Evolutionary conservation across 2,113 vertebrate species (phyloP).

Genomic region (Psilopsiagon aurifrons): DNA sequence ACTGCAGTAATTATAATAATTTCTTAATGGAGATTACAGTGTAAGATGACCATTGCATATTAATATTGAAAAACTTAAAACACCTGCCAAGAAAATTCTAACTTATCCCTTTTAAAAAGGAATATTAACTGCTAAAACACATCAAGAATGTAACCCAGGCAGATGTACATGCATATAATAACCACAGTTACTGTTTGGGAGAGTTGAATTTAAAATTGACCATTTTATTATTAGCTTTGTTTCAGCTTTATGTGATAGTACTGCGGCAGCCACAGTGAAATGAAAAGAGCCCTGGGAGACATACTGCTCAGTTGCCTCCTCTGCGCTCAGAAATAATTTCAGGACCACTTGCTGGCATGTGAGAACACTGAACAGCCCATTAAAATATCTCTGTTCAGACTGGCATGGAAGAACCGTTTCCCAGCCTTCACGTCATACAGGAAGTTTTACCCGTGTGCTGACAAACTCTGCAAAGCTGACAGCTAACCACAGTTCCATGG

Average conservation of each 20-base stretch:
- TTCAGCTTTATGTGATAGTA: not conserved
- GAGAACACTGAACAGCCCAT: not conserved
- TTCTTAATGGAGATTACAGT: not conserved
- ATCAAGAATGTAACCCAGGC: not conserved
- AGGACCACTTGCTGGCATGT: not conserved
- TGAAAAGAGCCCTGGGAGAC: slow-evolving; percentile 6
- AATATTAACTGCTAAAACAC: not conserved
- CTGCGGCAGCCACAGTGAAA: not conserved
- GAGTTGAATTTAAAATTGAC: slow-evolving; percentile 11
- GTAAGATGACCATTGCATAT: not conserved
- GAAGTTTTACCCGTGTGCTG: not conserved
- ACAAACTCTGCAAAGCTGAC: not conserved
- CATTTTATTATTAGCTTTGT: not conserved
- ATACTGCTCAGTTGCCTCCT: not conserved
- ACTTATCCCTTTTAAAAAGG: not conserved
- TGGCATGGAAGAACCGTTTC: not conserved
- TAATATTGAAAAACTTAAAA: not conserved
- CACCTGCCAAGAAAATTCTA: not conserved
- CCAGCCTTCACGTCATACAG: not conserved
- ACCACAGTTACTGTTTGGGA: not conserved
- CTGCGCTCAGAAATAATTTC: not conserved
- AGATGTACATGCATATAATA: not conserved
- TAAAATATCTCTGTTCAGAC: not conserved
- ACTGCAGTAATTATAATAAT: not conserved
- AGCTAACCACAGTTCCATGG: not conserved